A percentile compares a stretch with the other conserved stretches of the same genome.
phyloP scores from a whole-genome alignment of 2,797 vertebrate species.

The Denticeps clupeoides region DNA sequence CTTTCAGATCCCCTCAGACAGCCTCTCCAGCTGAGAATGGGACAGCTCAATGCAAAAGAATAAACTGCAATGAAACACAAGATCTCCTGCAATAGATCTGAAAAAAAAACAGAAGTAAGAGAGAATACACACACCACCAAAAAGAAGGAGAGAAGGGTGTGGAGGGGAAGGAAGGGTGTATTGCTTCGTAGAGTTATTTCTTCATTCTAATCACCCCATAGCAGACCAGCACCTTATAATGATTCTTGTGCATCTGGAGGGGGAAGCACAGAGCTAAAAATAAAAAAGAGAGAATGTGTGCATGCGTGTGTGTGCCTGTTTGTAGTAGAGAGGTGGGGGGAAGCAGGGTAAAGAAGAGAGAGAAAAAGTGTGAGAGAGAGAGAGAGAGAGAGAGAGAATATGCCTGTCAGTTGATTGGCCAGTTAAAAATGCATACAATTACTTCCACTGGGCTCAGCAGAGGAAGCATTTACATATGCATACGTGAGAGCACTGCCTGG shows the following conservation, averaged over 20 bases:
- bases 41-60: not conserved
- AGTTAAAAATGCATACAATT: slow-evolving; percentile 84
- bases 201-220: slow-evolving; percentile 48
- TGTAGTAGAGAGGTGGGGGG: slow-evolving; percentile 4
- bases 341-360: slow-evolving; percentile 6
- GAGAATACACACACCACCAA: not conserved
- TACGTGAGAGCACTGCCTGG: slow-evolving; percentile 62
- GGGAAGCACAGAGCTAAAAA: slow-evolving; percentile 89
- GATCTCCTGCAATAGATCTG: not conserved
- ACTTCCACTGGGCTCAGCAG: slow-evolving; percentile 64
- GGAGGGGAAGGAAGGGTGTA: not conserved
- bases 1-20: too few relatives aligned
- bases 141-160: not conserved
- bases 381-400: slow-evolving; percentile 55
- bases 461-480: slow-evolving; percentile 62
- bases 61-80: too few relatives aligned
- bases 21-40: not conserved
- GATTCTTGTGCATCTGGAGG: slow-evolving; percentile 80
- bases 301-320: slow-evolving; percentile 8
- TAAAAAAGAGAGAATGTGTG: slow-evolving; percentile 58
- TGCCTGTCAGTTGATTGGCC: slow-evolving; percentile 80
- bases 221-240: slow-evolving; percentile 68
- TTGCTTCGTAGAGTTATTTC: slow-evolving; percentile 24
- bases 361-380: slow-evolving; percentile 11
- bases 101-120: not conserved